phyloP scores from a whole-genome alignment of 2,113 vertebrate genomes.

The Pangasianodon gigas region DNA sequence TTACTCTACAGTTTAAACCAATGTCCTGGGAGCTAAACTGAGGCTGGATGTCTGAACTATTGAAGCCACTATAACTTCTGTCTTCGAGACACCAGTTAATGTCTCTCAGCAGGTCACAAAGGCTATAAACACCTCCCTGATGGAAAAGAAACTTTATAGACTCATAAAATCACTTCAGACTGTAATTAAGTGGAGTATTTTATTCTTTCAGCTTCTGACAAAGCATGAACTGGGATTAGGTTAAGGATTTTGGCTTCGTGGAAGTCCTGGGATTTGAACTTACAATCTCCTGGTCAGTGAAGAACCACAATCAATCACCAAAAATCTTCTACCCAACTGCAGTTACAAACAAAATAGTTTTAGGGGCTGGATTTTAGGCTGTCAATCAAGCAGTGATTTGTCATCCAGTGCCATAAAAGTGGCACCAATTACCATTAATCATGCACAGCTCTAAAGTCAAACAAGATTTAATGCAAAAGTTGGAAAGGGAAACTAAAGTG shows the following conservation, averaged over 20 bases:
- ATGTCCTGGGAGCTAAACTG: background rate
- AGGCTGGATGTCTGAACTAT: background rate
- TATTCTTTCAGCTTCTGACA: background rate
- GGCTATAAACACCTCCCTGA: constrained; percentile 1
- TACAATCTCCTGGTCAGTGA: background rate
- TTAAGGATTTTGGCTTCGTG: background rate
- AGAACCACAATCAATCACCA: background rate
- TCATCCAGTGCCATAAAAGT: background rate
- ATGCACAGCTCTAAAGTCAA: background rate
- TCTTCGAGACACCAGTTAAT: background rate
- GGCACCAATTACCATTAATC: constrained; percentile 8
- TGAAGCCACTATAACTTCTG: background rate
- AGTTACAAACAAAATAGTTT: background rate
- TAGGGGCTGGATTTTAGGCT: background rate
- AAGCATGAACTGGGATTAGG: background rate
- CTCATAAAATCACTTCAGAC: background rate
- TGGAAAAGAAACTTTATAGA: constrained; percentile 5
- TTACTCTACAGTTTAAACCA: background rate
- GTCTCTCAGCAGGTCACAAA: constrained; percentile 8
- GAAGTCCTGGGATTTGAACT: background rate
- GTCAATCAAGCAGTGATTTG: constrained; percentile 1
- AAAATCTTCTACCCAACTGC: background rate
- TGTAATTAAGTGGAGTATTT: constrained; percentile 23
- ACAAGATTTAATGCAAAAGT: background rate
- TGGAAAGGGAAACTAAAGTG: background rate